A percentile compares a stretch with the other conserved stretches of the same genome.
Conservation (phyloP, 2,888 invertebrate genomes). For the Dorcus parallelipipedus region DNA sequence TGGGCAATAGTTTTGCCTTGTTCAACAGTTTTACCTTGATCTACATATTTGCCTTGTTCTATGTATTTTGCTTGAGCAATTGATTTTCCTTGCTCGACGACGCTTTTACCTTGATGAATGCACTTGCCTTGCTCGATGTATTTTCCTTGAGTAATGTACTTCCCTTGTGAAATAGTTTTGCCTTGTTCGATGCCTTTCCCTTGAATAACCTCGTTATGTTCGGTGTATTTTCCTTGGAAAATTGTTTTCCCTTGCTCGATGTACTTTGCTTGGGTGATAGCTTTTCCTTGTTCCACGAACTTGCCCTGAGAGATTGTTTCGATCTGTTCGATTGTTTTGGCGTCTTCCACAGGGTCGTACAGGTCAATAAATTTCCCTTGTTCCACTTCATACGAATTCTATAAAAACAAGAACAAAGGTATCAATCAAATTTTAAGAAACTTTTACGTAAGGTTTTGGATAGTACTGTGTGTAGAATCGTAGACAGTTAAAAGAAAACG, state of each 20-base stretch:
- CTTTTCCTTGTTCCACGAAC: conserved; percentile 5
- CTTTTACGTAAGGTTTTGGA: too few species aligned
- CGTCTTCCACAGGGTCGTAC: neutral
- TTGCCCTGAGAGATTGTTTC: conserved; percentile 1
- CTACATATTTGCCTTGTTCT: neutral
- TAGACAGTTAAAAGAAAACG: too few species aligned
- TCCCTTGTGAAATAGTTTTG: neutral
- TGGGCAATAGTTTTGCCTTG: conserved; percentile 1
- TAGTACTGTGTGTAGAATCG: too few species aligned
- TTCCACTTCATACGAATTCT: neutral
- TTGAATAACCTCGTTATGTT: conserved; percentile 1
- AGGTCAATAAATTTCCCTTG: neutral
- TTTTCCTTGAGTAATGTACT: conserved; percentile 1
- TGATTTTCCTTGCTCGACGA: neutral
- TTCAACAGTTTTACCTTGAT: neutral
- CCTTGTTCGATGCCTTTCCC: neutral
- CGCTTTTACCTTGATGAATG: conserved; percentile 1
- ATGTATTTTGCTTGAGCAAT: conserved; percentile 4
- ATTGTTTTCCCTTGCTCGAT: conserved; percentile 2
- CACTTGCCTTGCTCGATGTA: conserved; percentile 2
- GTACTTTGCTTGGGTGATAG: conserved; percentile 4
- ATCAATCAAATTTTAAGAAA: too few species aligned
- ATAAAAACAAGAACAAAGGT: too few species aligned
- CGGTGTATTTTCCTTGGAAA: neutral
- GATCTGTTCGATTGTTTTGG: neutral